Evolutionary conservation across 2,888 invertebrate species (phyloP).

Genomic region (Phasia obesa): DNA sequence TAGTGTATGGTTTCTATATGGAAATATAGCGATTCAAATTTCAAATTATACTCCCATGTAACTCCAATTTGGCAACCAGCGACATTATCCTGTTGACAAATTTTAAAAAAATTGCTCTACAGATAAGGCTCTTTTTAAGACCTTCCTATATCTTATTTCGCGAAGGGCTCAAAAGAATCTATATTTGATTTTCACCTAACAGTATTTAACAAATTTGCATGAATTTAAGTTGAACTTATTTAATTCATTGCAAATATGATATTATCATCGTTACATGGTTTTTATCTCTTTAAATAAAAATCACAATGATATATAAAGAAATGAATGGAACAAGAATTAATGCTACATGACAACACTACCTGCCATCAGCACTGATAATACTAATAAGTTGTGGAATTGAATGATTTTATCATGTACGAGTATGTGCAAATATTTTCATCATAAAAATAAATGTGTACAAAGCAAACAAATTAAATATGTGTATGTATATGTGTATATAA

Average conservation of each 20-base stretch:
- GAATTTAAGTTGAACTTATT: not conserved
- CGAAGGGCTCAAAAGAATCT: too few species aligned
- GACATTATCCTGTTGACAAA: too few species aligned
- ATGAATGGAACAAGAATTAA: not conserved
- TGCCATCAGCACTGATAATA: conserved; percentile 13
- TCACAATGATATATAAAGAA: not conserved
- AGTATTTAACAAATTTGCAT: too few species aligned
- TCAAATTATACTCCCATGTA: too few species aligned
- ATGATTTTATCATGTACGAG: conserved; percentile 1
- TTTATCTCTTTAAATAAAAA: not conserved
- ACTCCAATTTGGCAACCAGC: too few species aligned
- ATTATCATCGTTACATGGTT: not conserved
- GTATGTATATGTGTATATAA: not conserved
- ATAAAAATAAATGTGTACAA: conserved; percentile 33
- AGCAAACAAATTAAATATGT: not conserved
- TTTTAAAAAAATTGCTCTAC: too few species aligned
- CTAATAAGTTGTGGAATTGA: conserved; percentile 10
- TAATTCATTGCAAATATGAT: not conserved
- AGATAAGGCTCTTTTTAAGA: too few species aligned
- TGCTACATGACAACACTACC: not conserved
- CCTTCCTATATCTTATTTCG: too few species aligned
- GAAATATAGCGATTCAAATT: too few species aligned
- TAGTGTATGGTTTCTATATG: too few species aligned
- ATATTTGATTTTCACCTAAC: too few species aligned
- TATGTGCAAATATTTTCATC: not conserved